Conservation (phyloP, 1,140 invertebrate species). For the Polypedilum vanderplanki region DNA sequence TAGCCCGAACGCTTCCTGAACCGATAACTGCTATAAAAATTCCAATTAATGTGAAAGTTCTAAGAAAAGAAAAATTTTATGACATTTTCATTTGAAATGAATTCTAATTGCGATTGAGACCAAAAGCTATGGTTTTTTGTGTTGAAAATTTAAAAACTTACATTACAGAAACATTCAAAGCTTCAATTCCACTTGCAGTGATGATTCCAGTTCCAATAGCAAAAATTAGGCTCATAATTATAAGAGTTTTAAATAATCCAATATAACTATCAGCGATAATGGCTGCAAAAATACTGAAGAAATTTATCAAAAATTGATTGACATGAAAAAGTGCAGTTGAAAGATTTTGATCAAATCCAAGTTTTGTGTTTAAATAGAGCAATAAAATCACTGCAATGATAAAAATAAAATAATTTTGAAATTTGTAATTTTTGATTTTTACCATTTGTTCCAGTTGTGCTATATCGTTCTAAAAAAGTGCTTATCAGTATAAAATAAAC, state of each 20-base stretch:
- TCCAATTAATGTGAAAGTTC: conserved; percentile 44
- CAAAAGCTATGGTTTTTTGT: too few relatives aligned
- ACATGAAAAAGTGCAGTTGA: not conserved
- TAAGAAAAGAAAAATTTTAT: conserved; percentile 27
- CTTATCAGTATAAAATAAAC: not conserved
- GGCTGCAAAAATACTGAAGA: not conserved
- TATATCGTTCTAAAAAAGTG: not conserved
- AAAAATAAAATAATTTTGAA: not conserved
- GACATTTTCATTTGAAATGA: not conserved
- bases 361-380: not conserved
- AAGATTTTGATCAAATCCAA: not conserved
- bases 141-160: not conserved
- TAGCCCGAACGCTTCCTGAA: conserved; percentile 65
- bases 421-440: not conserved
- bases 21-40: conserved; percentile 52
- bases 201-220: not conserved
- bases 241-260: not conserved
- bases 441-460: not conserved
- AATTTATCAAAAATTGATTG: not conserved
- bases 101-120: too few relatives aligned
- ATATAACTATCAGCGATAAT: not conserved
- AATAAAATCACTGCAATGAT: not conserved
- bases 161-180: not conserved
- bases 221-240: not conserved
- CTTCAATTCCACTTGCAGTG: not conserved